phyloP scores from a whole-genome alignment of 2,797 vertebrate species.

The Monodelphis domestica region DNA sequence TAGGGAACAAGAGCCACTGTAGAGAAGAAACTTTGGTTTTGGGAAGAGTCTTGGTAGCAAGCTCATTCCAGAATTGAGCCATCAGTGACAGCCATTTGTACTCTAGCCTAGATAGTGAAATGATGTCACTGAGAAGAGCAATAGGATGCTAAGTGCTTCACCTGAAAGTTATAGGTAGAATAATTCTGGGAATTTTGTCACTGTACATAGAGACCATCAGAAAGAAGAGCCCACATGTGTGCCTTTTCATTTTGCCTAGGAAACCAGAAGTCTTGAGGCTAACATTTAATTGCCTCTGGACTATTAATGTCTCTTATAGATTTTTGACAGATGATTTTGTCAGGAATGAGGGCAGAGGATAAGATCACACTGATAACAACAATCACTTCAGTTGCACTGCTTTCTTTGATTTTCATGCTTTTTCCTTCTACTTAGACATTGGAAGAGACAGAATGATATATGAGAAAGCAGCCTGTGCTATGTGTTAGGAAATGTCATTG shows the following conservation, averaged over 20 bases:
- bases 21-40: not conserved
- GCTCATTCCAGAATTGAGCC: not conserved
- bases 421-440: not conserved
- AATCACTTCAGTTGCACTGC: not conserved
- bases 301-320: not conserved
- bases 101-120: not conserved
- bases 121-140: not conserved
- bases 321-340: conserved; percentile 1
- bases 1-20: not conserved
- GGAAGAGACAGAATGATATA: not conserved
- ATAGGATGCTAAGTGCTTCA: not conserved
- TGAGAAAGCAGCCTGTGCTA: not conserved
- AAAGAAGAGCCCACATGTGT: not conserved
- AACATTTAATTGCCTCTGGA: not conserved
- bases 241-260: conserved; percentile 10
- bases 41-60: conserved; percentile 1
- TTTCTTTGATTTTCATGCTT: not conserved
- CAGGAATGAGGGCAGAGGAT: not conserved
- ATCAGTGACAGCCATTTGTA: not conserved
- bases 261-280: not conserved
- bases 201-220: not conserved
- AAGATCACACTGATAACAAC: not conserved
- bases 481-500: not conserved
- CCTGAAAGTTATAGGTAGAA: not conserved
- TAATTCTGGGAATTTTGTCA: not conserved